A percentile compares a stretch with the other conserved stretches of the same genome.
Conservation (phyloP, 2,113 vertebrate species). For the Periophthalmodon schlosseri region DNA sequence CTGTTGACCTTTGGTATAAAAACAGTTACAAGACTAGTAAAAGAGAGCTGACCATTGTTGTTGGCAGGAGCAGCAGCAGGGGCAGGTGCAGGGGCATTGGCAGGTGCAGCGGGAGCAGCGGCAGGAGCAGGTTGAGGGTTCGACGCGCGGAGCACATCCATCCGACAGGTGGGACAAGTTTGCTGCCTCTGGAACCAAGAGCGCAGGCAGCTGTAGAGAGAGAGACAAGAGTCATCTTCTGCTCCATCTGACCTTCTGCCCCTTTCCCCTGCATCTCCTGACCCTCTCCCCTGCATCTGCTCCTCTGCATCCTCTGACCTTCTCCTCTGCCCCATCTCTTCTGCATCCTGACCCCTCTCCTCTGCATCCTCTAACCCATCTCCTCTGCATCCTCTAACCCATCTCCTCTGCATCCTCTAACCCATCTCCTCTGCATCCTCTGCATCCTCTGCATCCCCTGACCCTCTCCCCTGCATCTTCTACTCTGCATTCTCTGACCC, state of each 20-base stretch:
- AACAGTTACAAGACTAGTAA: too few species aligned
- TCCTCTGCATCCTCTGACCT: neutral
- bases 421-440: too few species aligned
- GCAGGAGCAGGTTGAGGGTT: constrained; percentile 82
- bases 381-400: too few species aligned
- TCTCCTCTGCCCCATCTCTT: too few species aligned
- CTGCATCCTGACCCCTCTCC: too few species aligned
- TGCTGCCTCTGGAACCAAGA: constrained; percentile 98
- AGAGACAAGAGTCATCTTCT: too few species aligned
- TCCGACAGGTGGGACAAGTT: constrained; percentile 95
- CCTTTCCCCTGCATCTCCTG: too few species aligned
- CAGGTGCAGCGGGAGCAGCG: constrained; percentile 67
- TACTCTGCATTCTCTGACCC: neutral
- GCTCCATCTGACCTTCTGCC: neutral
- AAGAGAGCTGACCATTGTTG: constrained; percentile 79
- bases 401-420: neutral
- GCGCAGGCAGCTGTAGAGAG: constrained; percentile 85
- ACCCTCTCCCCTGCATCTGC: too few species aligned
- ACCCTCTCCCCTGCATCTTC: too few species aligned
- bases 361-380: neutral
- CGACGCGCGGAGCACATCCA: constrained; percentile 89
- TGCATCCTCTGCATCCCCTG: neutral
- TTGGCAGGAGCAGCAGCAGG: constrained; percentile 79
- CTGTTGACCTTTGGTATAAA: neutral
- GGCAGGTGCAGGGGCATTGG: constrained; percentile 73